A percentile compares a stretch with the other conserved stretches of the same genome.
Evolutionary conservation across 2,888 invertebrate species (phyloP).

Genomic region (Chalcosyrphus nemorum): DNA sequence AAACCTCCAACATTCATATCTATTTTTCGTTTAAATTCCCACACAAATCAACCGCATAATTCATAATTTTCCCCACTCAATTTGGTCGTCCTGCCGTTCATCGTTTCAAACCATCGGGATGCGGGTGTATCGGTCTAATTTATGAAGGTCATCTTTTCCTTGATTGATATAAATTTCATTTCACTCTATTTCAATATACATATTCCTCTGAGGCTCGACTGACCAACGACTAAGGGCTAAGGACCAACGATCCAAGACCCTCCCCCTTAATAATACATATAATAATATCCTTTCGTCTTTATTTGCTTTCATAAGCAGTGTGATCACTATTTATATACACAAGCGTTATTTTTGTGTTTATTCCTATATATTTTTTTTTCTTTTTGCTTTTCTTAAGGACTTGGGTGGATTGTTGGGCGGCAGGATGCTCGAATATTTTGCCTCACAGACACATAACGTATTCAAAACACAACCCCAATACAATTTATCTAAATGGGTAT

Average conservation of each 20-base stretch:
- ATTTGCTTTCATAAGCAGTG: constrained; percentile 70
- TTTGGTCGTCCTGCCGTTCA: constrained; percentile 21
- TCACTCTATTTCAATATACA: constrained; percentile 65
- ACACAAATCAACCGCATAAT: constrained; percentile 54
- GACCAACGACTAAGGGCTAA: no score
- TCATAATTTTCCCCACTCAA: constrained; percentile 57
- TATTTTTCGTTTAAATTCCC: not conserved
- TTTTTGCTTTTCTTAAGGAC: not conserved
- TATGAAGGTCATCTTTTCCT: constrained; percentile 67
- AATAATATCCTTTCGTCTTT: constrained; percentile 71
- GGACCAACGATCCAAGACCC: no score
- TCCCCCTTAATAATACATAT: constrained; percentile 5
- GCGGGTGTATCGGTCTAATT: constrained; percentile 54
- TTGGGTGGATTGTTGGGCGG: constrained; percentile 3
- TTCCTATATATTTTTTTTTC: no score
- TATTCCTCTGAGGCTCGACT: not conserved
- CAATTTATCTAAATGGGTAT: constrained; percentile 73
- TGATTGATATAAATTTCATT: constrained; percentile 70
- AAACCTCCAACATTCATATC: not conserved
- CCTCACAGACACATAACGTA: constrained; percentile 64
- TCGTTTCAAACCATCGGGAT: constrained; percentile 5
- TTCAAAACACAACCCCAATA: constrained; percentile 73
- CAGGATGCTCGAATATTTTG: constrained; percentile 33
- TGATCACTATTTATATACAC: constrained; percentile 66
- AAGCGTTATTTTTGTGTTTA: constrained; percentile 33